Percentiles rank a stretch among this genome's conserved stretches.
Conservation (phyloP, 35 echinoderm and acorn worm species). For the Apostichopus parvimensis region DNA sequence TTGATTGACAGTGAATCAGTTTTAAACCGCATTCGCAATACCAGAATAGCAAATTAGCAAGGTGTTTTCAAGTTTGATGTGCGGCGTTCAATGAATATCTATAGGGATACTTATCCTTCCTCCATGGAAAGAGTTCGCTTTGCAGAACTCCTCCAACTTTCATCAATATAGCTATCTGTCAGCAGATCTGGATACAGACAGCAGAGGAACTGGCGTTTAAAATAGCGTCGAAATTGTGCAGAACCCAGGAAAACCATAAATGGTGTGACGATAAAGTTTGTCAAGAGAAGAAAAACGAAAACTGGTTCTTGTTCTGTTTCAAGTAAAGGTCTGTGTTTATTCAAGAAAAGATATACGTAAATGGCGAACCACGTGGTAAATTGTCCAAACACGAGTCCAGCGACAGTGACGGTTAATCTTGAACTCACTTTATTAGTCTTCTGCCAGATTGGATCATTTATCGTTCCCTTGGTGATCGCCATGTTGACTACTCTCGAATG, state of each 20-base stretch:
- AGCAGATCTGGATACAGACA: background rate
- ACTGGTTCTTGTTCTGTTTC: background rate
- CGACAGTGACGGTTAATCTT: constrained; percentile 25
- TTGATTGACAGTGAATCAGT: too few relatives aligned
- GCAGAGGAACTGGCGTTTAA: constrained; percentile 29
- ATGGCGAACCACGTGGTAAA: background rate
- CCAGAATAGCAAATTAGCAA: too few relatives aligned
- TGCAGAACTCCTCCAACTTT: background rate
- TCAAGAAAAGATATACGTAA: background rate
- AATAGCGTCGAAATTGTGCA: constrained; percentile 23
- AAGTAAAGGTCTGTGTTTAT: background rate
- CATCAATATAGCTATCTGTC: background rate
- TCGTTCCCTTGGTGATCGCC: background rate
- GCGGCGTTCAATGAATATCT: too few relatives aligned
- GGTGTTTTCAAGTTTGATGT: too few relatives aligned
- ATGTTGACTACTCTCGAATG: background rate
- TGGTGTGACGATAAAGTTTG: background rate
- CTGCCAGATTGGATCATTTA: constrained; percentile 31
- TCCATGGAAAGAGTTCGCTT: background rate
- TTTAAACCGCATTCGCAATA: too few relatives aligned
- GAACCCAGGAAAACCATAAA: constrained; percentile 14
- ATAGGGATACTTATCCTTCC: background rate
- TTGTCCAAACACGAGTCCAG: constrained; percentile 14
- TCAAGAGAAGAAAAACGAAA: background rate
- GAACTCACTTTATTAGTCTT: background rate